phyloP scores from a whole-genome alignment of 2,888 invertebrate species.

The Agapostemon virescens region DNA sequence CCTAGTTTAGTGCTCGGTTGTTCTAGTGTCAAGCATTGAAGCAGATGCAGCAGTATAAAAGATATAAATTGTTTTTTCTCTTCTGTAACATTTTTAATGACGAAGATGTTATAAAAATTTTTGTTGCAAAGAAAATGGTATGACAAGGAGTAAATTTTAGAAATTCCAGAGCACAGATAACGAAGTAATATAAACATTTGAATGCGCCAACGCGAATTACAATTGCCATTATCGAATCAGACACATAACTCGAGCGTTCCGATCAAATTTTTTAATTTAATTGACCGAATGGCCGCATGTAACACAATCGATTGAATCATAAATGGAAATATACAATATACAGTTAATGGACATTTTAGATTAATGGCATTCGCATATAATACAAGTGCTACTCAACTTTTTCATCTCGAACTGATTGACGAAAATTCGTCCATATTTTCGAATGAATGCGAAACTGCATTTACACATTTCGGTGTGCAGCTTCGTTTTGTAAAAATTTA shows the following conservation, averaged over 20 bases:
- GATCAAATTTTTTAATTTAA: background rate
- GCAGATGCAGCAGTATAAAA: too few species aligned
- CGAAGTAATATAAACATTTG: background rate
- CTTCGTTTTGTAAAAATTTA: background rate
- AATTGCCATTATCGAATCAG: background rate
- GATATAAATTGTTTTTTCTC: too few species aligned
- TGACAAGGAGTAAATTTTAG: too few species aligned
- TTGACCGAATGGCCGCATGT: background rate
- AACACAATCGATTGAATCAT: background rate
- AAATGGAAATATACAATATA: background rate
- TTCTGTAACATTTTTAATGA: too few species aligned
- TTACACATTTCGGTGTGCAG: background rate
- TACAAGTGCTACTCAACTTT: background rate
- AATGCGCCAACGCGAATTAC: background rate
- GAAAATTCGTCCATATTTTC: background rate
- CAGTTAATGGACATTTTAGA: slow-evolving; percentile 2
- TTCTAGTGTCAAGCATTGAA: too few species aligned
- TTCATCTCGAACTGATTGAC: slow-evolving; percentile 2
- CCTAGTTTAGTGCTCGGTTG: too few species aligned
- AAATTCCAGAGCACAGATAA: background rate
- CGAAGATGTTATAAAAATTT: too few species aligned
- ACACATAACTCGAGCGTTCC: background rate
- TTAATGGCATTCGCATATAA: background rate
- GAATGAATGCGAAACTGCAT: background rate
- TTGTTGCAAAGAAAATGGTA: too few species aligned